These are phyloP conservation scores for Rapana venosa DNA, from an alignment of 2,888 invertebrate species.

Conservation along the genomic window DNA sequence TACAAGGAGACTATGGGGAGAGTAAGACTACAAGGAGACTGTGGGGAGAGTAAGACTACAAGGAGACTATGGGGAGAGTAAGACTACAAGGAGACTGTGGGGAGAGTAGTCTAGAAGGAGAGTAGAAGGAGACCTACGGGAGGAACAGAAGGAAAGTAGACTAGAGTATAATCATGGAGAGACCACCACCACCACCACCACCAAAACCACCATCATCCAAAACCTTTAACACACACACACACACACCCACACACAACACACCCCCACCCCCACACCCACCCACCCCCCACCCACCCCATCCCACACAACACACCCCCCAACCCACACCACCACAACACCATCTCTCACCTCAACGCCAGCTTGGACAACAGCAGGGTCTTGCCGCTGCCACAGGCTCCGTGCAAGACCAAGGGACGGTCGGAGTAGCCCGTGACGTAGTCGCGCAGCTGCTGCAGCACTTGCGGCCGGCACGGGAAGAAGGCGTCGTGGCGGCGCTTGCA, in stretches of 20 bases:
- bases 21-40: no score
- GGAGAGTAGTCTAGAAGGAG: no score
- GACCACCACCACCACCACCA: no score
- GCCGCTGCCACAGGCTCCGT: constrained; percentile 69
- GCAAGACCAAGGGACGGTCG: constrained; percentile 66
- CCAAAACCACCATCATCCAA: no score
- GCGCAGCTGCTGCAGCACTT: constrained; percentile 54
- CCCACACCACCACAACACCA: constrained; percentile 41
- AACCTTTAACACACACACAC: no score
- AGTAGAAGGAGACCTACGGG: no score
- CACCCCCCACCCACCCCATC: background rate
- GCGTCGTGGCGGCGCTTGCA: constrained; percentile 57
- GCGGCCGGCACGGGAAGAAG: constrained; percentile 60
- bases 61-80: no score
- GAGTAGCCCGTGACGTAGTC: constrained; percentile 63
- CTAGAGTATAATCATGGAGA: no score
- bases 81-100: no score
- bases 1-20: no score
- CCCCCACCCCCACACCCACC: background rate
- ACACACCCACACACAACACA: background rate
- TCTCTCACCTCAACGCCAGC: constrained; percentile 67
- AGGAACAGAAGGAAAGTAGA: no score
- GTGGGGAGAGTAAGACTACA: no score
- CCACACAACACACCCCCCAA: background rate
- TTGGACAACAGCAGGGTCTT: constrained; percentile 71